Percentiles rank a stretch among this genome's conserved stretches.
These are phyloP conservation scores for Lepus europaeus DNA, from an alignment of 2,113 vertebrate genomes.

Conservation along the genomic window DNA sequence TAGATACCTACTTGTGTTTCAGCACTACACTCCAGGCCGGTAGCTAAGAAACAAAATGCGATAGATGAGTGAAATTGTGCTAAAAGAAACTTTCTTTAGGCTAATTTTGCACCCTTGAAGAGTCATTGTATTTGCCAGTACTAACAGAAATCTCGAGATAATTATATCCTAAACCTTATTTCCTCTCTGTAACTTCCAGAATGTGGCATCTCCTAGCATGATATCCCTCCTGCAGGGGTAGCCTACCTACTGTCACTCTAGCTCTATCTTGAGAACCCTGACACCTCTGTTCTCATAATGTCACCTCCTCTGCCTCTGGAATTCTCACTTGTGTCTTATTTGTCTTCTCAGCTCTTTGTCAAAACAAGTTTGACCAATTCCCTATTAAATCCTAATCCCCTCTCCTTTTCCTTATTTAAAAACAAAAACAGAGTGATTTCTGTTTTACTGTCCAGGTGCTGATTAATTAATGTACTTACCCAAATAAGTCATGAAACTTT, in stretches of 20 bases:
- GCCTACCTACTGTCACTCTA: not conserved
- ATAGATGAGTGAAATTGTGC: not conserved
- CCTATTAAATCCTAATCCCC: not conserved
- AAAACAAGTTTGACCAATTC: not conserved
- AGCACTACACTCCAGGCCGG: not conserved
- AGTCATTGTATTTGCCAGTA: not conserved
- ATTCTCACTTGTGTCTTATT: not conserved
- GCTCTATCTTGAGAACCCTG: fast-evolving
- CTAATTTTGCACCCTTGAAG: not conserved
- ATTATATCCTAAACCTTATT: not conserved
- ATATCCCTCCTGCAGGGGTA: no score
- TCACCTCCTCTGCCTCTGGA: not conserved
- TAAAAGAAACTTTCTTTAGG: not conserved
- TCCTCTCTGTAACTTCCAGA: not conserved
- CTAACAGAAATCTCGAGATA: not conserved
- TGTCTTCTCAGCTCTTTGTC: not conserved
- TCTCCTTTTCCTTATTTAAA: not conserved
- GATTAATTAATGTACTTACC: not conserved
- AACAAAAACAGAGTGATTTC: not conserved
- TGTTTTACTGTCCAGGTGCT: not conserved
- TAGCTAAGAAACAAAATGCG: not conserved
- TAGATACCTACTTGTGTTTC: not conserved
- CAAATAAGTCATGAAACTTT: not conserved
- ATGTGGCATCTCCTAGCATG: fast-evolving
- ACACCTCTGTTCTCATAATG: fast-evolving